Percentiles rank a stretch among this genome's conserved stretches.
These are phyloP conservation scores for Galeopterus variegatus DNA, from an alignment of 2,113 vertebrate genomes.

Conservation along the genomic window DNA sequence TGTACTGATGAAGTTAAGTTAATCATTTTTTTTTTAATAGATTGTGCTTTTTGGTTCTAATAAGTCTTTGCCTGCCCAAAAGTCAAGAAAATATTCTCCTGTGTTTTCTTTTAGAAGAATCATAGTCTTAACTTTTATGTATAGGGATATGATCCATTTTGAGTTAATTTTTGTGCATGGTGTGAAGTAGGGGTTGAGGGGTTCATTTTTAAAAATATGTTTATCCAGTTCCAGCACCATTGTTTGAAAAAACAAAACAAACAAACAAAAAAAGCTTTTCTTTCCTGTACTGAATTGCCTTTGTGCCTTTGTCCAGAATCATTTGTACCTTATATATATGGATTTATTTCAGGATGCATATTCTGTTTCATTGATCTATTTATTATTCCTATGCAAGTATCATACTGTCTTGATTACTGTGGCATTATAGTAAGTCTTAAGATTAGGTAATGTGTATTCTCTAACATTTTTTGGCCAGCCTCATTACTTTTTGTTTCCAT, in stretches of 20 bases:
- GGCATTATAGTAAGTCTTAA: neutral
- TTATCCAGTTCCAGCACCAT: neutral
- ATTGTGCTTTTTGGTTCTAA: neutral
- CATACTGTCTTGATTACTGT: neutral
- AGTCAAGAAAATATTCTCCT: neutral
- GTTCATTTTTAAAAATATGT: slow-evolving; percentile 22
- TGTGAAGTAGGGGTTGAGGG: neutral
- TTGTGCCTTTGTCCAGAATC: neutral
- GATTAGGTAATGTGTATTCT: neutral
- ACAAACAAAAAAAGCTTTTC: neutral
- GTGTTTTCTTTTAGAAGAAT: slow-evolving; percentile 19
- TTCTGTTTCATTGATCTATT: slow-evolving; percentile 15
- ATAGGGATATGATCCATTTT: neutral
- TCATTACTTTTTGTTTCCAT: neutral
- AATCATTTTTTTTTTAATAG: slow-evolving; percentile 14
- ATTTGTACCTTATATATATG: neutral
- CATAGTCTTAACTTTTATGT: neutral
- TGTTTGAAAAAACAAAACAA: neutral
- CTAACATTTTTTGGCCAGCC: neutral
- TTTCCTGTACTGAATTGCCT: neutral
- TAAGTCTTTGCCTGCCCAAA: neutral
- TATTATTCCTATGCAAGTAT: slow-evolving; percentile 5
- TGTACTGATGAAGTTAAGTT: neutral
- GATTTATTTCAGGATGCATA: neutral
- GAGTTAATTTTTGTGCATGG: neutral